Evolutionary conservation across 2,888 invertebrate species (phyloP).

Genomic region (Leistus spinibarbis): DNA sequence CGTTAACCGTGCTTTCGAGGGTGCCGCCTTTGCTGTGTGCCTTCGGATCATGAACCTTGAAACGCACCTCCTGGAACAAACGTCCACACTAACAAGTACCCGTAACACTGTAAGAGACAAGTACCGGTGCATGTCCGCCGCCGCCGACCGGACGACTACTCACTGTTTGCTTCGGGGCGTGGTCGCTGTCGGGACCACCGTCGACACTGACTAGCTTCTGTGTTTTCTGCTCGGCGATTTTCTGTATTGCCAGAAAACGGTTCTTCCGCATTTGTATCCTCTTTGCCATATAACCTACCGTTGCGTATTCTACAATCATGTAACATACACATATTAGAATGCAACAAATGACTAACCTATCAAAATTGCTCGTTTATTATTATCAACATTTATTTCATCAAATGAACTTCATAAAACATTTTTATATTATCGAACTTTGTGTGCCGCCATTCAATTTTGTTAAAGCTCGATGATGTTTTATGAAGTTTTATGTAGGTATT

Average conservation of each 20-base stretch:
- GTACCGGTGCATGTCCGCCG: conserved; percentile 47
- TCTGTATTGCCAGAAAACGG: conserved; percentile 87
- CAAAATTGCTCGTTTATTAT: background rate
- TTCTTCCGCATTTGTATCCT: conserved; percentile 96
- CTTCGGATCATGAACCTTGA: conserved; percentile 93
- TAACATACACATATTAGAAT: conserved; percentile 1
- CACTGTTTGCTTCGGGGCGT: conserved; percentile 79
- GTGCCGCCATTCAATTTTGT: background rate
- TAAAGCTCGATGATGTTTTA: background rate
- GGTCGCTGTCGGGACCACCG: conserved; percentile 74
- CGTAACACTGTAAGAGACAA: conserved; percentile 53
- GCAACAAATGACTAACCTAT: background rate
- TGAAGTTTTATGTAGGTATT: background rate
- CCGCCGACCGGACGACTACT: conserved; percentile 61
- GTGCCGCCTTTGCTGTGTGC: conserved; percentile 92
- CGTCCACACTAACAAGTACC: conserved; percentile 68
- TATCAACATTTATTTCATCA: too few species aligned
- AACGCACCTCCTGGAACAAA: conserved; percentile 89
- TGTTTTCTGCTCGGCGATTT: conserved; percentile 91
- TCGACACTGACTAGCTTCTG: conserved; percentile 88
- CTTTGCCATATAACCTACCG: conserved; percentile 97
- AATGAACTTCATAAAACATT: background rate
- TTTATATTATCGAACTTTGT: background rate
- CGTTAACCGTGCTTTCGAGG: conserved; percentile 89
- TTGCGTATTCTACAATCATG: conserved; percentile 85